Evolutionary conservation across 2,113 vertebrate genomes (phyloP), one percentile per base, ranked within the genome.

Genomic region (Macquaria australasica): DNA sequence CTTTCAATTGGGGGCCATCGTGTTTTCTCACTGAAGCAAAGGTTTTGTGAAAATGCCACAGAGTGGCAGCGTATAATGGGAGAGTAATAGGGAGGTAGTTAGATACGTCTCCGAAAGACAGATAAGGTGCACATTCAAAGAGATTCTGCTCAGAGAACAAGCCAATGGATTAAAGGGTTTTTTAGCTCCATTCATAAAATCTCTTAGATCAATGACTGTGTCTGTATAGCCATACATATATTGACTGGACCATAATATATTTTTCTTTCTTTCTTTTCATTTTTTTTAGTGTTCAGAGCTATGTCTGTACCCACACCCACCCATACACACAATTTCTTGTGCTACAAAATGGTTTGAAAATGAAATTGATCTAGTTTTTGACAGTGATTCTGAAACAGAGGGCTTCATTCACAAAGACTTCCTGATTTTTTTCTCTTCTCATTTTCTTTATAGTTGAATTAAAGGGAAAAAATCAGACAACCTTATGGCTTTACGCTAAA

Each of bases 21-120:
- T 93, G 92, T 91, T 89, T 87, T 91, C 85, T 85, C 87, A 63
- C 79, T 70, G 82, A 92, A 72, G 90, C 92, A 91, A 94, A 89
- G 85, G 91, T 93, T 94, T 91, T 87, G 94, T 93, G 93, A 86
- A 94, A 95, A 95, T 92, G 93, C 85, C 90, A 94, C 79, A 84
- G 82, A 84, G 86, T 89, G 91, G 85, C 85, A 87, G 81, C 50
- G 60, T 87, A 84, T 93, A 92, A 94, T 93, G 81, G 88, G 81
- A 85, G 80, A 89, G 83, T 89, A 93, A 94, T 93, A 73, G 84
- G 80, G 86, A 67, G 68, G 85, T 82, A 77, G 87, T 90, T 91
- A 92, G 89, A 81, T 81, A 72, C 74, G 89, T 90, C 90, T 90
- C 62, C 0, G 15, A 79, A 82, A 80, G 81, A 88, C 91, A 74